Conservation (phyloP, 2,113 vertebrate species). For the Sula dactylatra region DNA sequence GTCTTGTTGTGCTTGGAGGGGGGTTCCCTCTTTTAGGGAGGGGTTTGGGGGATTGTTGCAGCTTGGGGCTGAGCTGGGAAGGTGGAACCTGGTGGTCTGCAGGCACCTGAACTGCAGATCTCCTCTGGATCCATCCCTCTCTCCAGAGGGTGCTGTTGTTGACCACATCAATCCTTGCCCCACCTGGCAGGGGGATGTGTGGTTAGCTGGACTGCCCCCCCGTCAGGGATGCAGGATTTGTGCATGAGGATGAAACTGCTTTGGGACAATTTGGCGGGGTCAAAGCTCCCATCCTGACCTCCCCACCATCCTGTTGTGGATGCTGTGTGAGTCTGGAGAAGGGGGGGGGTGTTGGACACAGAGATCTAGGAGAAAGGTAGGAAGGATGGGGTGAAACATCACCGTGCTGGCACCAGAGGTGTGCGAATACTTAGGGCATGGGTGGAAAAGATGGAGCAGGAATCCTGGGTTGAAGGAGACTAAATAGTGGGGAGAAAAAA, state of each 20-base stretch:
- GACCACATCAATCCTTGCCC: neutral
- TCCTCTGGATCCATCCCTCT: neutral
- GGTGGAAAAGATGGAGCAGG: too few relatives aligned
- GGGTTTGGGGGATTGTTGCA: neutral
- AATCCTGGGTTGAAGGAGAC: too few relatives aligned
- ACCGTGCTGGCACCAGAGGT: neutral
- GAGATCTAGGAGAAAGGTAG: neutral
- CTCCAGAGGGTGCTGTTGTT: neutral
- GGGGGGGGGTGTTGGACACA: too few relatives aligned
- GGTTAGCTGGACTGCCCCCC: neutral
- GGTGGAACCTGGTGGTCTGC: neutral
- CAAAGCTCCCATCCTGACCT: neutral
- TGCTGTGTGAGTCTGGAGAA: neutral
- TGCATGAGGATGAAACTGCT: neutral
- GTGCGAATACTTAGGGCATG: neutral
- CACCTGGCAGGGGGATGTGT: too few relatives aligned
- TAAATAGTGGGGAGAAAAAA: too few relatives aligned
- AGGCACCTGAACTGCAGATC: neutral
- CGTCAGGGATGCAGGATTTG: neutral
- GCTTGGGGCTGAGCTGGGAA: neutral
- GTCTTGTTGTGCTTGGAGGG: neutral
- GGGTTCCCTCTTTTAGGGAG: neutral
- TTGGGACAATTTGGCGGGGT: neutral
- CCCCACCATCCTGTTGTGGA: neutral
- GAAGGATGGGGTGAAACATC: neutral